Conservation (phyloP, 2,113 vertebrate species). For the Etheostoma spectabile region DNA sequence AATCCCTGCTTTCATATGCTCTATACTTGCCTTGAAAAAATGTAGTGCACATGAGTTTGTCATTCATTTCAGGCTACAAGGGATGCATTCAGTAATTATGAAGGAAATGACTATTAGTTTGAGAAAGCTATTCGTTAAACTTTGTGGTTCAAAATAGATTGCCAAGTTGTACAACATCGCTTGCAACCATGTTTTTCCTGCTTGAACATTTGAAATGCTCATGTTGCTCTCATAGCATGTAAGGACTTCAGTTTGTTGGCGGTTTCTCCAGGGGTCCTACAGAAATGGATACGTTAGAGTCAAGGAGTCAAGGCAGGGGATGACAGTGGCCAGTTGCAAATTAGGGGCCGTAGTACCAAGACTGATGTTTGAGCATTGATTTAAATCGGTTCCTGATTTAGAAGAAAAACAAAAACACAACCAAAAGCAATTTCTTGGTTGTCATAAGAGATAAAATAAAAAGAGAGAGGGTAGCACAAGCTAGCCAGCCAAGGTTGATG, state of each 20-base stretch:
- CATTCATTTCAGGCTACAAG: background rate
- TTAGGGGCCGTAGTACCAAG: background rate
- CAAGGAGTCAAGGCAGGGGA: background rate
- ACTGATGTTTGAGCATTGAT: background rate
- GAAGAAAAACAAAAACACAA: background rate
- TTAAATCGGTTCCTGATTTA: background rate
- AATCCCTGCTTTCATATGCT: too few species aligned
- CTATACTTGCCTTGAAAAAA: background rate
- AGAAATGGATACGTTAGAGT: background rate
- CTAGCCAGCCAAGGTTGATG: background rate
- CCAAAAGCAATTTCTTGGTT: background rate
- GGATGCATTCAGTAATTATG: background rate
- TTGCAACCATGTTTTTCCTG: background rate
- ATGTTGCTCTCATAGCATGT: background rate
- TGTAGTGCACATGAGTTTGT: too few species aligned
- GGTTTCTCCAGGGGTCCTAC: background rate
- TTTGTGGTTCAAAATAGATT: background rate
- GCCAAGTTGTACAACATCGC: background rate
- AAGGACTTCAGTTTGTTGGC: background rate
- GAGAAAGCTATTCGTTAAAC: background rate
- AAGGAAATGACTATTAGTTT: background rate
- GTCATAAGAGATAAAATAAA: background rate
- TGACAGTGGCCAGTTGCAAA: background rate
- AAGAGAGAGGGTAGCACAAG: background rate
- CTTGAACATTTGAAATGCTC: conserved; percentile 9